Evolutionary conservation across 2,797 vertebrate species (phyloP), one percentile per base, ranked within the genome.

Genomic region (Poecilia velifera): DNA sequence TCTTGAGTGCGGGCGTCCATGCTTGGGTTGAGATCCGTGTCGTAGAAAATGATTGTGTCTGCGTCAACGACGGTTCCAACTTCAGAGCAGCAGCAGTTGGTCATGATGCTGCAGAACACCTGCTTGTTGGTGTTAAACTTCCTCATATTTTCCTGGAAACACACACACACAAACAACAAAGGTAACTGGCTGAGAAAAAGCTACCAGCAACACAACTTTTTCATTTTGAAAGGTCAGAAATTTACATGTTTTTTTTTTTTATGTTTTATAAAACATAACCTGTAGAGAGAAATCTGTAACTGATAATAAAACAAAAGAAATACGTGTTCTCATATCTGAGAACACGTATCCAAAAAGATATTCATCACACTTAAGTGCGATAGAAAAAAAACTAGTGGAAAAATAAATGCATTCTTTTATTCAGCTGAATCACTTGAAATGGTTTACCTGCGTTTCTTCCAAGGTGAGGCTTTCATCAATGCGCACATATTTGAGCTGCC

Each of bases 1-100:
- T 98, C 97, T 90, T 98, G 97, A n/a, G 97, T 97, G 91, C 96
- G 97, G 20, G 96, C 95, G 39, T 98, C 98, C 96, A 98, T 97
- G 90, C 97, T 97, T 70, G 98, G 98, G 90, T 98, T 98, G 62
- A 98, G 95, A 86, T 99, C 97, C 0, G 97, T 98, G 95, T 99
- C 98, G 31, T 98, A 98, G 91, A 99, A 98, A 73, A 99, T 96
- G 51, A 98, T 96, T 0, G 97, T 98, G 92, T 99, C 97, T 2
- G 98, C 97, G 45, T 98, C 97, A 1, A 98, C 96, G 74, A 98
- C 95, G 25, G 95, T 96, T 71, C 97, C 97, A 28, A 98, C 96
- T 0, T 97, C 94, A n/a, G 97, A 95, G 82, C 97, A 97, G 90
- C 98, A 98, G 84, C 97, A 97, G 83, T 97, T 98, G 86, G 97